Base-by-base conservation (phyloP, 2,888 invertebrate species). In the Zygothrica quintamaculata region DNA sequence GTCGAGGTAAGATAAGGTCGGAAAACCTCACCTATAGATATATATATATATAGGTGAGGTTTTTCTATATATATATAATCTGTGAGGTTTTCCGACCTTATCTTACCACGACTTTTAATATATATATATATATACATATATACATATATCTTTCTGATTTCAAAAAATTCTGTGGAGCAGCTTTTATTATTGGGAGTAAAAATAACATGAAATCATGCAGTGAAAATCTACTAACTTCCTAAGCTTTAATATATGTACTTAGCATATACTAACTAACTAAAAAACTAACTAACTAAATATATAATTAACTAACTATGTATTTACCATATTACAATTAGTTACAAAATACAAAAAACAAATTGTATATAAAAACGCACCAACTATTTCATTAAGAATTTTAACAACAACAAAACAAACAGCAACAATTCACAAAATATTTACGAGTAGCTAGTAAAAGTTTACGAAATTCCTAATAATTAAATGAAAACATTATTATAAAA, bases 311-410 rank as follows among this genome's bases (percentile, higher is more conserved):
- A 37, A 47, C 44, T 40, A 44, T n/a, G n/a, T n/a, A n/a, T n/a
- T n/a, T n/a, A n/a, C n/a, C n/a, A n/a, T 48, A 68, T 56, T 62
- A 65, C 37, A 52, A 64, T 53, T 65, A 78, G 62, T 53, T 47
- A 59, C 57, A 62, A 59, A 56, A 29, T 67, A 76, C 74, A 80
- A 84, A 29, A 51, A 69, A 74, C 71, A 80, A 84, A 67, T 69
- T 84, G 84, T 84, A 84, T 55, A 84, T 84, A 84, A 65, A 75
- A 84, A 87, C 82, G 84, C 84, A 86, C 84, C 84, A 84, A 84
- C 76, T 84, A 87, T 60, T 78, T 53, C 73, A 84, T 84, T 84
- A 84, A 86, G 87, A 71, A 42, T 77, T 84, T 84, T 84, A 80
- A 76, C 60, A 65, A 57, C 26, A 56, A 53, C 44, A 66, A 58